Evolutionary conservation across 1,140 invertebrate genomes (phyloP).

Genomic region (Campoletis sonorensis): DNA sequence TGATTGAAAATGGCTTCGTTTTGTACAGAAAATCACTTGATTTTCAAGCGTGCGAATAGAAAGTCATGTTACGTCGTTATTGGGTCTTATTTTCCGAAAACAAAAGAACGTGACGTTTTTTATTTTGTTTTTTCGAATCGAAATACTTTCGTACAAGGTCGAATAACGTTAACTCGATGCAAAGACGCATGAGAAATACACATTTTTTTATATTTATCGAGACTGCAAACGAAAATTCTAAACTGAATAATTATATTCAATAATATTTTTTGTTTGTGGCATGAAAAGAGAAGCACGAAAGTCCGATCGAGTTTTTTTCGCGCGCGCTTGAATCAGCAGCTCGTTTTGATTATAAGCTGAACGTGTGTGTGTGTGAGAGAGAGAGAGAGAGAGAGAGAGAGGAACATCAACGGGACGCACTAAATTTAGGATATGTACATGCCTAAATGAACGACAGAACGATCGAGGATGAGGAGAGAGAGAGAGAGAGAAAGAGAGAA

Average conservation of each 20-base stretch:
- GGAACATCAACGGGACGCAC: slow-evolving; percentile 53
- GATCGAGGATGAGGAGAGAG: neutral
- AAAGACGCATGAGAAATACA: too few relatives aligned
- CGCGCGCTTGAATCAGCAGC: slow-evolving; percentile 43
- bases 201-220: neutral
- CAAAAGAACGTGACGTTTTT: too few relatives aligned
- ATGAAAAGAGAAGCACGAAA: neutral
- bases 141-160: neutral
- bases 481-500: neutral
- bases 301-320: slow-evolving; percentile 10
- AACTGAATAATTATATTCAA: neutral
- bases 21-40: too few relatives aligned
- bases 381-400: neutral
- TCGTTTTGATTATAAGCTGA: slow-evolving; percentile 34
- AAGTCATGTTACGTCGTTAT: too few relatives aligned
- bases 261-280: neutral
- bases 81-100: too few relatives aligned
- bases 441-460: slow-evolving; percentile 72
- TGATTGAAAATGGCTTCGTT: too few relatives aligned
- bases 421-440: slow-evolving; percentile 73
- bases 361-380: too few relatives aligned
- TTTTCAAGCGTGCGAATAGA: too few relatives aligned
- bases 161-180: neutral
- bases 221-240: neutral
- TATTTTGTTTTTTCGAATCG: too few relatives aligned